These are phyloP conservation scores for Carabus problematicus DNA, from an alignment of 2,888 invertebrate genomes.

Conservation along the genomic window DNA sequence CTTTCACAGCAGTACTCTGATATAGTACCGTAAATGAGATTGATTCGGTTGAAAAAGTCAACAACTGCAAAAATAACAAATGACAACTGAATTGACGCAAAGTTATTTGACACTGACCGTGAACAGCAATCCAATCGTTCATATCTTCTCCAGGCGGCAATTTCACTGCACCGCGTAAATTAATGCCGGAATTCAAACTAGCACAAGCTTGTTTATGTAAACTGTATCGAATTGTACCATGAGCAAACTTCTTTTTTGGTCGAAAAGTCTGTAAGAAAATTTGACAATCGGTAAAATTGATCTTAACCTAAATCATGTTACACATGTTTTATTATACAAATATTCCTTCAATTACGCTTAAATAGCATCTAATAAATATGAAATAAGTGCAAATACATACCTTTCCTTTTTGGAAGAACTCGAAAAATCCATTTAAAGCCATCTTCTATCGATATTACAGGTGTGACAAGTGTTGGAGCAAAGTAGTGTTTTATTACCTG, in stretches of 20 bases:
- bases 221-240: slow-evolving; percentile 85
- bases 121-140: slow-evolving; percentile 93
- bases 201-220: slow-evolving; percentile 92
- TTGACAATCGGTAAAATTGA: slow-evolving; percentile 22
- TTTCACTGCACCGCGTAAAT: slow-evolving; percentile 80
- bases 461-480: too few species aligned
- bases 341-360: slow-evolving; percentile 8
- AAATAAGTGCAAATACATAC: slow-evolving; percentile 57
- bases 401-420: slow-evolving; percentile 81
- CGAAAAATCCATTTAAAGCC: slow-evolving; percentile 75
- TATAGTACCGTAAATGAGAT: slow-evolving; percentile 89
- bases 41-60: slow-evolving; percentile 93
- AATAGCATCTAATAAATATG: background rate
- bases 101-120: slow-evolving; percentile 66
- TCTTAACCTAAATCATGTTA: slow-evolving; percentile 18
- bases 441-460: slow-evolving; percentile 54
- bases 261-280: slow-evolving; percentile 77
- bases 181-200: slow-evolving; percentile 87
- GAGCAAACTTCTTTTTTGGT: slow-evolving; percentile 86
- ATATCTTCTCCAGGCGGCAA: slow-evolving; percentile 83
- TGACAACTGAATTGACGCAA: background rate
- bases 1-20: slow-evolving; percentile 83
- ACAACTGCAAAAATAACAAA: slow-evolving; percentile 70
- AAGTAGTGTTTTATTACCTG: slow-evolving; percentile 1
- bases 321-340: slow-evolving; percentile 13